phyloP scores from a whole-genome alignment of 2,797 vertebrate species.

The Tapera naevia region DNA sequence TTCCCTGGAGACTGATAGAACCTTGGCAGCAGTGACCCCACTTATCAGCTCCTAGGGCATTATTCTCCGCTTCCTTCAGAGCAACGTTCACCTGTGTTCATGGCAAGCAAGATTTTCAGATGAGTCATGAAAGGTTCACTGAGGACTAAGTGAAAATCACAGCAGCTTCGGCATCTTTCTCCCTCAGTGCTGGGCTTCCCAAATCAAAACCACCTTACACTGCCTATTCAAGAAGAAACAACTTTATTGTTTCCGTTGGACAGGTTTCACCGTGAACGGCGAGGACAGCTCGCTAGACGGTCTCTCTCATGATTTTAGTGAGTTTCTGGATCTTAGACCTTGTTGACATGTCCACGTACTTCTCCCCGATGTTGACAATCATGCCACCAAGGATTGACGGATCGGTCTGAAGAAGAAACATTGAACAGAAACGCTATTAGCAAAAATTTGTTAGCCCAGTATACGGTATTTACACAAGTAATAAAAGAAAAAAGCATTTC shows the following conservation, averaged over 20 bases:
- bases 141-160: background rate
- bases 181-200: background rate
- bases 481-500: background rate
- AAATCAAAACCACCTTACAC: background rate
- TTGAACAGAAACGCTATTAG: background rate
- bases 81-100: rapidly evolving
- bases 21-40: no score
- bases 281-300: slow-evolving; percentile 63
- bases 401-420: slow-evolving; percentile 79
- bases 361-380: slow-evolving; percentile 95
- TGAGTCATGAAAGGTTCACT: rapidly evolving
- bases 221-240: background rate
- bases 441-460: background rate
- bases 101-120: background rate
- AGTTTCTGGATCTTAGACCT: slow-evolving; percentile 95
- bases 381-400: slow-evolving; percentile 92
- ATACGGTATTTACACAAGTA: background rate
- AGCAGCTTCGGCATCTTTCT: background rate
- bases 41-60: background rate
- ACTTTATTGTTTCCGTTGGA: slow-evolving; percentile 69
- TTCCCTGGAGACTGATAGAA: background rate
- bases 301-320: slow-evolving; percentile 86
- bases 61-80: background rate
- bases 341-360: slow-evolving; percentile 85
- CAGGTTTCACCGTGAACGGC: background rate